phyloP scores from a whole-genome alignment of 2,888 invertebrate species.

The Thumatha senex region DNA sequence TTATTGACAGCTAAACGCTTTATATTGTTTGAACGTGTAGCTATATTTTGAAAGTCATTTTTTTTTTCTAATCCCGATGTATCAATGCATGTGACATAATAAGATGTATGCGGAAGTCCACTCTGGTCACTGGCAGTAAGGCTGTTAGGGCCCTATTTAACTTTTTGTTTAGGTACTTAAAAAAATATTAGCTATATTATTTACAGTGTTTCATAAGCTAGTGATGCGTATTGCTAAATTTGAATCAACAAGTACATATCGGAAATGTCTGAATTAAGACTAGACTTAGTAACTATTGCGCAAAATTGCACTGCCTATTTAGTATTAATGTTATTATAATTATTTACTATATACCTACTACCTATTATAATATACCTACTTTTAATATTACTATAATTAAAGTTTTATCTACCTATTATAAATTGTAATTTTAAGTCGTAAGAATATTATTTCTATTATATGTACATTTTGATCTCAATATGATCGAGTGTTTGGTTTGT shows the following conservation, averaged over 20 bases:
- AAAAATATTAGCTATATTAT: neutral
- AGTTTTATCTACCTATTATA: slow-evolving; percentile 25
- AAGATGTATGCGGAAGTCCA: too few species aligned
- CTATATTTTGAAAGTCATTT: neutral
- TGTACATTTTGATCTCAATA: slow-evolving; percentile 83
- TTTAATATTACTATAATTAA: slow-evolving; percentile 51
- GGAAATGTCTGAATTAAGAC: slow-evolving; percentile 60
- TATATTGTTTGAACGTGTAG: slow-evolving; percentile 5
- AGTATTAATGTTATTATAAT: slow-evolving; percentile 58
- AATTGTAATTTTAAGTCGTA: slow-evolving; percentile 21
- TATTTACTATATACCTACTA: slow-evolving; percentile 37
- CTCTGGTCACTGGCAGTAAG: too few species aligned
- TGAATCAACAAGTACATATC: slow-evolving; percentile 64
- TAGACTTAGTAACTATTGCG: slow-evolving; percentile 62
- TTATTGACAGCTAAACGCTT: slow-evolving; percentile 21
- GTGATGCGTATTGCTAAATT: neutral
- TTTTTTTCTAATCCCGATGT: neutral
- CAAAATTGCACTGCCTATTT: slow-evolving; percentile 78
- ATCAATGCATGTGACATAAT: too few species aligned
- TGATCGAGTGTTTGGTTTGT: slow-evolving; percentile 77
- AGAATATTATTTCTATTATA: slow-evolving; percentile 52
- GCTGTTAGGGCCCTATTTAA: too few species aligned
- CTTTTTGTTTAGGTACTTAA: neutral
- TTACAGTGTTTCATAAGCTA: neutral
- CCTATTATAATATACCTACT: slow-evolving; percentile 27